Base-by-base conservation (phyloP, 2,113 vertebrate genomes). In the Callionymus lyra region DNA sequence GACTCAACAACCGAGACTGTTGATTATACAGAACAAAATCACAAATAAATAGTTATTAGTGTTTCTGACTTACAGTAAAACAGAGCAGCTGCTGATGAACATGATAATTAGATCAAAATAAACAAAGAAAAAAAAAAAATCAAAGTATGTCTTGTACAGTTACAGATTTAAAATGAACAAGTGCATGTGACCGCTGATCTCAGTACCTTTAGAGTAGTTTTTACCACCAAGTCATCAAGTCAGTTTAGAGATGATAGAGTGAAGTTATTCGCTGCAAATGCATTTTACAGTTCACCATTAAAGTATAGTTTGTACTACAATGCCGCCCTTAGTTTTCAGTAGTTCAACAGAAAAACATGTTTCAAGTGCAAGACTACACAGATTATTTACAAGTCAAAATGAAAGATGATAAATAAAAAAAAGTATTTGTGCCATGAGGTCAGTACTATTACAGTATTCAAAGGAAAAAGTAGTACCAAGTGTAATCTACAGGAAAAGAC, bases 1-100 rank as follows among this genome's bases (percentile, higher is more conserved):
- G 12, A 36, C 34, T 13, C 12, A 36, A 36, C 14, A 36, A n/a
- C 12, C 14, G 13, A 4, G 12, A 3, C 12, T 14, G 34, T 36
- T 13, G 14, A 36, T 36, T 10, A 58, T 58, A 35, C 19, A 39
- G 46, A 56, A 44, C 31, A 41, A 12, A 41, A 45, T 12, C 56
- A 16, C 50, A 72, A 70, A 81, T 67, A 78, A 76, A 80, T 72
- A 71, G 49, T 55, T 36, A 80, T 73, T 80, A 82, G 74, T 80
- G 76, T 83, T 74, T 51, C 15, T 21, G 50, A 54, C 47, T 58
- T 57, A 52, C 61, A 63, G 46, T 48, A 56, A 63, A 63, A 47
- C 16, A 47, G 36, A 71, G 65, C 59, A 72, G 65, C 54, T 54
- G 48, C 44, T 69, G 55, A 48, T 67, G 66, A 73, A 71, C n/a